Base-by-base conservation (phyloP, 1,140 invertebrate genomes). In the Pseudomyrmex flavicornis region DNA sequence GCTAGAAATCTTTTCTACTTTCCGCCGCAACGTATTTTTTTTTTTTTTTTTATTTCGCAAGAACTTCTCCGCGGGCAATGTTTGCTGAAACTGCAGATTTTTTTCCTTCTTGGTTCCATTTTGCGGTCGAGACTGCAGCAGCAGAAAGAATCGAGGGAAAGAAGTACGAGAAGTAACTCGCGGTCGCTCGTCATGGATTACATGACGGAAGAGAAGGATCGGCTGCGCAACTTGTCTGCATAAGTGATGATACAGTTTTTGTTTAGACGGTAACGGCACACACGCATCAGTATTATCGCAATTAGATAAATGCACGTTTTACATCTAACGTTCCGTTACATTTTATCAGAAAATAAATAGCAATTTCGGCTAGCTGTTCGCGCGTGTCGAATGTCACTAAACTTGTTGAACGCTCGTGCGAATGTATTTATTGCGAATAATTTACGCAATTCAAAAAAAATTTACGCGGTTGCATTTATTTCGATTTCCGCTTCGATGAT, bases 41-140 rank as follows among this genome's bases (percentile, higher is more conserved):
- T 17, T 17, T 17, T 17, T 17, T 17, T 17, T 17, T 84, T 84
- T 17, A 74, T 88, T 88, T 80, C 86, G 82, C 69, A 88, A 87
- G 50, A 35, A 58, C 10, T 46, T 79, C 52, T 87, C 44, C 44
- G 0, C 35, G 9, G 66, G 35, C 0, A 5, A 87, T 84, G 84
- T 88, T 84, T 87, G 7, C 58, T 48, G 20, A 44, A 17, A 61
- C 56, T 63, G 12, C 22, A 22, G 85, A 61, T 50, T 80, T 84
- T 68, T 74, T 87, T 65, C 17, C 68, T 68, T 44, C 50, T 12
- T 74, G 59, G 20, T 84, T 83, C 13, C 15, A 48, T 82, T 69
- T 86, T 85, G 76, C 56, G 76, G 83, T 87, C 46, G 46, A 0
- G 15, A 76, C 22, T 22, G 46, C 35, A 35, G 35, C 35, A 35